Conservation (phyloP, 2,888 invertebrate genomes). For the Xanthostigma xanthostigma region DNA sequence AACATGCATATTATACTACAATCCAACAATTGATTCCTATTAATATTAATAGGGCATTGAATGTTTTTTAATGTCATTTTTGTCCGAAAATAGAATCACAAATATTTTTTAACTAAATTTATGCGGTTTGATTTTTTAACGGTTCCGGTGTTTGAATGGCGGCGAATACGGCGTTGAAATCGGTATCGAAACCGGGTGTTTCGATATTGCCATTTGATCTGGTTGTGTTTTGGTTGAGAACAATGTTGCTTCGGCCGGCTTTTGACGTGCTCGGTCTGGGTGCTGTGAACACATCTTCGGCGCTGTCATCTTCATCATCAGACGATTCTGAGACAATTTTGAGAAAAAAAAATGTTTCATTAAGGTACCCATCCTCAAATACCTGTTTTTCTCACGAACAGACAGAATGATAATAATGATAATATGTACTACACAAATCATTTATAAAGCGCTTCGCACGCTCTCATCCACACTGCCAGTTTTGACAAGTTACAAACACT, state of each 20-base stretch:
- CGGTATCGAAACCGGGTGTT: neutral
- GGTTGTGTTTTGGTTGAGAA: neutral
- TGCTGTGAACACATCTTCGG: slow-evolving; percentile 15
- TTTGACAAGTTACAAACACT: too few species aligned
- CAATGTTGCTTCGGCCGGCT: neutral
- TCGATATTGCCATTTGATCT: neutral
- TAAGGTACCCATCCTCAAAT: neutral
- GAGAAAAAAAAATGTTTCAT: neutral
- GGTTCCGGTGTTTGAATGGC: neutral
- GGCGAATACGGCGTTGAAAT: slow-evolving; percentile 1
- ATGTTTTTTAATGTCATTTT: too few species aligned
- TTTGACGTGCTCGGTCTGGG: slow-evolving; percentile 8
- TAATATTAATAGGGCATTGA: too few species aligned
- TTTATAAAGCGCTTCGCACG: too few species aligned
- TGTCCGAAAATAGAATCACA: too few species aligned
- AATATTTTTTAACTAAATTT: neutral
- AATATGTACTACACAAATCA: too few species aligned
- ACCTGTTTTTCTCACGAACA: too few species aligned
- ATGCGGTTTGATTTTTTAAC: neutral
- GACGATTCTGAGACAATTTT: slow-evolving; percentile 14
- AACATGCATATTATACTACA: too few species aligned
- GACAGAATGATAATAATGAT: too few species aligned
- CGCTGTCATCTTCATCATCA: slow-evolving; percentile 16
- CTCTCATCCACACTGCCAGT: too few species aligned
- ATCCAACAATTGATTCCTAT: too few species aligned